These are phyloP conservation scores for Axis porcinus DNA, from an alignment of 2,113 vertebrate genomes.

Conservation along the genomic window DNA sequence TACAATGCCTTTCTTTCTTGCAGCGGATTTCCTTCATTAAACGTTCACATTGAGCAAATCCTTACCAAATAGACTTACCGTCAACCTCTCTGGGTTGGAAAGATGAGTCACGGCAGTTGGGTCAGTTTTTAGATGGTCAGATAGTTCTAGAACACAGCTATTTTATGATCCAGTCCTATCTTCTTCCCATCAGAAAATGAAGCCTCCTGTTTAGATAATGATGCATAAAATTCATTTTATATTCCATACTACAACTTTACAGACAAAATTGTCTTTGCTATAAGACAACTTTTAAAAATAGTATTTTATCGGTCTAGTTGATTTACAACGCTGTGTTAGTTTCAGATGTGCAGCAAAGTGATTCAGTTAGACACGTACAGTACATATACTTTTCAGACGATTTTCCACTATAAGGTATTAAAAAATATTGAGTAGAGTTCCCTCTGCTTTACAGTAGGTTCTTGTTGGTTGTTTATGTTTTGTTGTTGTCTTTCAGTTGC, in stretches of 20 bases:
- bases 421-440: not conserved
- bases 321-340: not conserved
- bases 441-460: not conserved
- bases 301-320: not conserved
- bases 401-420: not conserved
- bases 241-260: not conserved
- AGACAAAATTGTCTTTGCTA: not conserved
- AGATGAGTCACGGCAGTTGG: not conserved
- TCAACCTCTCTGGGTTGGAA: not conserved
- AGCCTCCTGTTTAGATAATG: not conserved
- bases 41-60: conserved; percentile 18
- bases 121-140: not conserved
- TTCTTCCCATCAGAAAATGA: conserved; percentile 16
- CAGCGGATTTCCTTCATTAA: not conserved
- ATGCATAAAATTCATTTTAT: not conserved
- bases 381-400: not conserved
- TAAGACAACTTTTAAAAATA: fast-evolving
- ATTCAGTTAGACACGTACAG: not conserved
- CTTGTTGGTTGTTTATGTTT: not conserved
- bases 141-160: conserved; percentile 1
- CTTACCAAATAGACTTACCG: not conserved
- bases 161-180: not conserved
- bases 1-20: conserved; percentile 34
- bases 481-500: not conserved
- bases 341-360: not conserved